phyloP scores from a whole-genome alignment of 1,140 invertebrate genomes.

The Samia ricini region DNA sequence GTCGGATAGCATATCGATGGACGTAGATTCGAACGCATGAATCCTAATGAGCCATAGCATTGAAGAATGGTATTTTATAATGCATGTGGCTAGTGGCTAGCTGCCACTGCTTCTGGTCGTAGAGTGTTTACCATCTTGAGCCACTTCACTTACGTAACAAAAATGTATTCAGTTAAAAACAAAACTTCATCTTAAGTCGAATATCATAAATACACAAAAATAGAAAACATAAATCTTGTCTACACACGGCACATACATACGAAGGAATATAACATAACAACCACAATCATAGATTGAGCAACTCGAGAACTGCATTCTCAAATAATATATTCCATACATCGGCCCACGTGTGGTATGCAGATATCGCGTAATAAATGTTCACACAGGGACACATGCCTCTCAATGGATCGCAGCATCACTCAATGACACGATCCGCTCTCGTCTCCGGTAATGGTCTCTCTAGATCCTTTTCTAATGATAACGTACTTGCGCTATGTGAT shows the following conservation, averaged over 20 bases:
- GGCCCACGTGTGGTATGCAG: constrained; percentile 12
- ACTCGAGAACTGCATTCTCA: constrained; percentile 4
- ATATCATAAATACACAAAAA: neutral
- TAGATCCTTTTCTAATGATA: neutral
- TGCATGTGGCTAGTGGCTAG: too few species aligned
- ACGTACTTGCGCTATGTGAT: neutral
- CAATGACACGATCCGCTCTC: neutral
- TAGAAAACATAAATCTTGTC: neutral
- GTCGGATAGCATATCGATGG: too few species aligned
- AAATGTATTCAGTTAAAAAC: too few species aligned
- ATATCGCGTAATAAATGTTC: constrained; percentile 2
- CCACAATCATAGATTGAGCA: constrained; percentile 7
- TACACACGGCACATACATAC: neutral
- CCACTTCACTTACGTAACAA: too few species aligned
- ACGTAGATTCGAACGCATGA: too few species aligned
- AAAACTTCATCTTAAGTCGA: neutral
- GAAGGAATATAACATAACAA: neutral
- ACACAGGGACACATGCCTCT: constrained; percentile 4
- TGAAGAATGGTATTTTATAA: too few species aligned
- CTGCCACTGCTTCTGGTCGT: too few species aligned
- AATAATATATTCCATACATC: constrained; percentile 14
- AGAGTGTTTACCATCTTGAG: too few species aligned
- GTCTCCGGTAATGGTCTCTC: neutral
- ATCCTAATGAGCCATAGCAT: too few species aligned
- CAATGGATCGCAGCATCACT: constrained; percentile 4